Conservation (phyloP, 2,797 vertebrate species). For the Gymnodraco acuticeps region DNA sequence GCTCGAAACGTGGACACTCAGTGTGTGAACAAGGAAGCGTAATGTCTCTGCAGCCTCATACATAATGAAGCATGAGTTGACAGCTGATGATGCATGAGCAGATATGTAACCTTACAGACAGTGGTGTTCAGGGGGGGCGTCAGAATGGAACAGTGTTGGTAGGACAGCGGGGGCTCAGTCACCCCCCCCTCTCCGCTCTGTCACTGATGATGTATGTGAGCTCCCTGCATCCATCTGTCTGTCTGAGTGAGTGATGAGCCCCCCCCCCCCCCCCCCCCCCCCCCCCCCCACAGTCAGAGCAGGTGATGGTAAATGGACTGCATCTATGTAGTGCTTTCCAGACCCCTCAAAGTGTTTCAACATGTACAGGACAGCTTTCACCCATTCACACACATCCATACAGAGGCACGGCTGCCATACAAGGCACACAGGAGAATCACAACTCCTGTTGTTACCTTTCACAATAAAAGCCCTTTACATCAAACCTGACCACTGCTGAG, state of each 20-base stretch:
- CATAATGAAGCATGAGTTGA: conserved; percentile 47
- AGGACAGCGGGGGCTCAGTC: conserved; percentile 36
- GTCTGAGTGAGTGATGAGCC: conserved; percentile 57
- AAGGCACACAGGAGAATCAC: too few species aligned
- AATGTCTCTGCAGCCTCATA: conserved; percentile 46
- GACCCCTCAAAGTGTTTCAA: too few species aligned
- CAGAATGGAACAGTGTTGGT: conserved; percentile 30
- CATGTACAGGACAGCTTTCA: too few species aligned
- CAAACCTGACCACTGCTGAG: too few species aligned
- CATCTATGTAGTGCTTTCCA: too few species aligned
- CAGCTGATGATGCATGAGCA: conserved; percentile 45
- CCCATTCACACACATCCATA: too few species aligned
- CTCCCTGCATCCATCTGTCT: conserved; percentile 54
- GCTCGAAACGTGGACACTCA: not conserved
- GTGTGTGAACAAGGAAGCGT: conserved; percentile 13
- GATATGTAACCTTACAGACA: conserved; percentile 37
- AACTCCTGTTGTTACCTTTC: too few species aligned
- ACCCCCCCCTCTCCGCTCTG: conserved; percentile 30
- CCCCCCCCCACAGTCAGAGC: not conserved
- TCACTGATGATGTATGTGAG: conserved; percentile 45
- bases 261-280: not conserved
- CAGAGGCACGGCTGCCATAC: too few species aligned
- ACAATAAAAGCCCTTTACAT: too few species aligned
- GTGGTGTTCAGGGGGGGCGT: conserved; percentile 17
- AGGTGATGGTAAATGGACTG: not conserved